A percentile compares a stretch with the other conserved stretches of the same genome.
phyloP scores from a whole-genome alignment of 1,140 invertebrate species.

The Holotrichia oblita region DNA sequence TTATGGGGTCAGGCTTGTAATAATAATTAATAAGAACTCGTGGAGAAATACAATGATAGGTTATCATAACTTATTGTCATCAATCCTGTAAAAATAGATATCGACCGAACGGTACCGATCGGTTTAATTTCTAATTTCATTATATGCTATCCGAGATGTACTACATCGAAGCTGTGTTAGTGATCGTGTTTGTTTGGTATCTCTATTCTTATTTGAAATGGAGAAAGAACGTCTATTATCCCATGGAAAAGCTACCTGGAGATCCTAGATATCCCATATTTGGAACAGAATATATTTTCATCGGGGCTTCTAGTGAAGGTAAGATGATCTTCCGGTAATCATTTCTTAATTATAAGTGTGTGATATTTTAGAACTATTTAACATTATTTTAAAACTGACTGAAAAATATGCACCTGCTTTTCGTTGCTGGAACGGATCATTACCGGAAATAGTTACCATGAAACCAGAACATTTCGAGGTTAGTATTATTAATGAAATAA shows the following conservation, averaged over 20 bases:
- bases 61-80: too few relatives aligned
- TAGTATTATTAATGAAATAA: background rate
- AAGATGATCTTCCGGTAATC: background rate
- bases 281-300: slow-evolving; percentile 8
- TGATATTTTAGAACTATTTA: too few relatives aligned
- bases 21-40: too few relatives aligned
- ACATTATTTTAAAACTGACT: background rate
- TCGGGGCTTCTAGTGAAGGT: slow-evolving; percentile 11
- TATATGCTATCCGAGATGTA: too few relatives aligned
- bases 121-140: too few relatives aligned
- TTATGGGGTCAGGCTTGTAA: too few relatives aligned
- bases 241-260: slow-evolving; percentile 7
- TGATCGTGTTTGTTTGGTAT: too few relatives aligned
- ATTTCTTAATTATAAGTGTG: background rate
- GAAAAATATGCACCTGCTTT: slow-evolving; percentile 50
- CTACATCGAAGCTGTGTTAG: too few relatives aligned
- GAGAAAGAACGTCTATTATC: background rate
- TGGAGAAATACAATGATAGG: too few relatives aligned
- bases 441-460: background rate
- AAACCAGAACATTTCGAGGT: background rate
- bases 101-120: too few relatives aligned
- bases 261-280: background rate
- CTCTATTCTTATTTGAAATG: too few relatives aligned
- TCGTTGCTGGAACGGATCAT: slow-evolving; percentile 50
- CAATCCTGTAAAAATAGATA: too few relatives aligned